phyloP scores from a whole-genome alignment of 2,888 invertebrate genomes.

The Crossocerus cetratus region DNA sequence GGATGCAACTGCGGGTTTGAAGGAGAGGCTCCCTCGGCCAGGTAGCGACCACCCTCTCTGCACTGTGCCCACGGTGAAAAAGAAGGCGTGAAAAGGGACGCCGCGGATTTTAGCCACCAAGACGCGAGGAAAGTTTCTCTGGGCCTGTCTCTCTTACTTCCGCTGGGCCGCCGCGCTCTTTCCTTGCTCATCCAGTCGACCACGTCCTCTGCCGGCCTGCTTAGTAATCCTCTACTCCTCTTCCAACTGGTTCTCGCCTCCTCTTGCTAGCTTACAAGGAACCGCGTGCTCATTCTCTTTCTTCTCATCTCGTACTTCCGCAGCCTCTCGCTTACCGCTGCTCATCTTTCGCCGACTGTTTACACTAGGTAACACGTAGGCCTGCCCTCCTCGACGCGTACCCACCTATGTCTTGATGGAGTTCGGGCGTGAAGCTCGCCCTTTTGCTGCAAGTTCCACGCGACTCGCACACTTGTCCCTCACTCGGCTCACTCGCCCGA shows the following conservation, averaged over 20 bases:
- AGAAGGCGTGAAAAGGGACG: slow-evolving; percentile 49
- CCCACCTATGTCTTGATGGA: no score
- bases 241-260: not conserved
- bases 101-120: slow-evolving; percentile 47
- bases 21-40: slow-evolving; percentile 4
- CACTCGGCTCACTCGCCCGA: no score
- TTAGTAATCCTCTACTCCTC: slow-evolving; percentile 5
- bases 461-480: no score
- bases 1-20: slow-evolving; percentile 36
- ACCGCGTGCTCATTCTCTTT: not conserved
- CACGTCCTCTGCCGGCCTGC: slow-evolving; percentile 16
- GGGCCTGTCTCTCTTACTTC: slow-evolving; percentile 31
- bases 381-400: not conserved
- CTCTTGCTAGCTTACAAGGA: not conserved
- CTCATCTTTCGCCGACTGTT: slow-evolving; percentile 14
- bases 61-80: slow-evolving; percentile 12
- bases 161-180: not conserved
- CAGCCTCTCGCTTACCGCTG: slow-evolving; percentile 3
- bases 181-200: not conserved
- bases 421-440: no score
- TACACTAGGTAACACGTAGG: not conserved
- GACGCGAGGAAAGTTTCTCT: slow-evolving; percentile 45
- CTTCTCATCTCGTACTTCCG: not conserved
- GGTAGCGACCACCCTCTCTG: not conserved
- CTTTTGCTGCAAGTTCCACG: no score